Conservation (phyloP, 2,113 vertebrate species). For the Prinia subflava region DNA sequence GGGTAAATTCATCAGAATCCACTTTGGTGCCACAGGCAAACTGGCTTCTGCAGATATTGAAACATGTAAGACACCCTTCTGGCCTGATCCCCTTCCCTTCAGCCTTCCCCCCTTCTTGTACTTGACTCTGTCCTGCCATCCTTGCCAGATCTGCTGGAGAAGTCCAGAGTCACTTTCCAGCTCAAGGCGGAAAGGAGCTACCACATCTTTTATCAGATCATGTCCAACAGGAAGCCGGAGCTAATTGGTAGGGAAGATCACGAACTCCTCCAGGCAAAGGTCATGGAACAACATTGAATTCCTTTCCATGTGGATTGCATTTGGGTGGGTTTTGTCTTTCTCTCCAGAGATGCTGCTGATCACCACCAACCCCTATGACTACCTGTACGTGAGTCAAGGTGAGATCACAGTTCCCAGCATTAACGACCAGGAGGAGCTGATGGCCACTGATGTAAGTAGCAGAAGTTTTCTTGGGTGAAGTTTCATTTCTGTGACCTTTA, state of each 20-base stretch:
- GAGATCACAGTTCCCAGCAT: background rate
- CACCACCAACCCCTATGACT: background rate
- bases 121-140: too few relatives aligned
- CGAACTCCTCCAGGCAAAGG: background rate
- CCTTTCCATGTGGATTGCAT: fast-evolving
- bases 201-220: too few relatives aligned
- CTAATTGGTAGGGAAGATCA: background rate
- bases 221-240: too few relatives aligned
- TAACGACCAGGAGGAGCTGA: slow-evolving; percentile 54
- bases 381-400: background rate
- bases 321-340: background rate
- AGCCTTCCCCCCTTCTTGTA: too few relatives aligned
- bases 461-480: background rate
- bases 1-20: too few relatives aligned
- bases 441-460: slow-evolving; percentile 77
- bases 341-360: background rate
- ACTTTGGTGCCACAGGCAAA: too few relatives aligned
- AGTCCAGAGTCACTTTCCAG: too few relatives aligned
- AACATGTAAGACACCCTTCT: too few relatives aligned
- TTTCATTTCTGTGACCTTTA: background rate
- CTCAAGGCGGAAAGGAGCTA: too few relatives aligned
- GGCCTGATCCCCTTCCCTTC: too few relatives aligned
- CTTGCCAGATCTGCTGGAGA: too few relatives aligned
- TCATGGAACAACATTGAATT: background rate
- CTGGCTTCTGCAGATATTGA: too few relatives aligned